Conservation (phyloP, 2,888 invertebrate genomes). For the Ennomos quercinarius region DNA sequence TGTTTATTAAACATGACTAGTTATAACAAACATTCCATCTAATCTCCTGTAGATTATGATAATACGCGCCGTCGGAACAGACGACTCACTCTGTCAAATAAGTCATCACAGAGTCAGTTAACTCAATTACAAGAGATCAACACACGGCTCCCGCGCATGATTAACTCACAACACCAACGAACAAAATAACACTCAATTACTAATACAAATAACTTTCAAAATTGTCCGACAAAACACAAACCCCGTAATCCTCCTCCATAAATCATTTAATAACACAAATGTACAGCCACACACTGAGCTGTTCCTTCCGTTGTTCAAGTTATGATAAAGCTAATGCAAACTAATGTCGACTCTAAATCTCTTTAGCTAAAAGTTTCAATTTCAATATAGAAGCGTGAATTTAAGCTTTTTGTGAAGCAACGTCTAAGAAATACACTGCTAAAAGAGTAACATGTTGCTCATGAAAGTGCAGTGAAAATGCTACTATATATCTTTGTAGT, state of each 20-base stretch:
- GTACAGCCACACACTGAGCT: conserved; percentile 83
- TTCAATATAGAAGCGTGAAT: conserved; percentile 36
- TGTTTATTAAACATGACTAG: conserved; percentile 46
- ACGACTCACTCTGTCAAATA: conserved; percentile 82
- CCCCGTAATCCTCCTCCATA: conserved; percentile 79
- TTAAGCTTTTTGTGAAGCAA: conserved; percentile 61
- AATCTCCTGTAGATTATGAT: conserved; percentile 64
- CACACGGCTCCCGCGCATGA: conserved; percentile 81
- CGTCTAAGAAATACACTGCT: conserved; percentile 47
- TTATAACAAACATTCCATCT: conserved; percentile 58
- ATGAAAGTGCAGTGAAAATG: conserved; percentile 47
- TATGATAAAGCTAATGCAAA: conserved; percentile 48
- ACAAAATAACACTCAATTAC: conserved; percentile 58
- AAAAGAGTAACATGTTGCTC: conserved; percentile 60
- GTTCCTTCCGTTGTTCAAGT: conserved; percentile 77
- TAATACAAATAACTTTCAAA: conserved; percentile 59
- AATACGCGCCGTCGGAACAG: conserved; percentile 69
- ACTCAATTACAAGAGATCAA: conserved; percentile 84
- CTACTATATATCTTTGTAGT: conserved; percentile 43
- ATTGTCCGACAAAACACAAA: conserved; percentile 53
- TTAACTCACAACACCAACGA: conserved; percentile 58
- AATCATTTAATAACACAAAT: conserved; percentile 85
- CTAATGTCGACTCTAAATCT: conserved; percentile 48
- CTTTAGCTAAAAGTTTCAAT: conserved; percentile 35
- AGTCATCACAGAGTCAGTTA: conserved; percentile 84